phyloP scores from a whole-genome alignment of 2,797 vertebrate genomes.

The Scyliorhinus canicula region DNA sequence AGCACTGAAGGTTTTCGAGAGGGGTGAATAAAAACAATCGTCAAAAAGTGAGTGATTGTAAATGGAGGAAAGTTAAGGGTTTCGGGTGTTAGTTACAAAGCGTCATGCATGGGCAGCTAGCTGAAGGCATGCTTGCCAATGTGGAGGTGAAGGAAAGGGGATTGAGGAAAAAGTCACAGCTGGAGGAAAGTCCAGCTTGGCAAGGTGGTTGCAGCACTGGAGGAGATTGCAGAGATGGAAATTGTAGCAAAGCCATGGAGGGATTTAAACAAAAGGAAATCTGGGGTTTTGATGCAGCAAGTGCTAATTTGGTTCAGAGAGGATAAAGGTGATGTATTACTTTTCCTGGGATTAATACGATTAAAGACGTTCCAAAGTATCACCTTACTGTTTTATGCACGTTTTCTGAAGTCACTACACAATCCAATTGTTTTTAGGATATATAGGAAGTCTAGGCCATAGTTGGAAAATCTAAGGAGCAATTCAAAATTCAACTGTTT shows the following conservation, averaged over 20 bases:
- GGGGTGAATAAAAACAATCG: background rate
- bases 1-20: no score
- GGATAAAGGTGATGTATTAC: background rate
- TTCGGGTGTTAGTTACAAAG: background rate
- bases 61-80: background rate
- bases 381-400: background rate
- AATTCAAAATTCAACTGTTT: background rate
- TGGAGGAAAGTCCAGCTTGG: background rate
- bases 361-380: background rate
- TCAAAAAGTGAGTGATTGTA: background rate
- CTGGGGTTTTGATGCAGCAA: background rate
- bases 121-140: background rate
- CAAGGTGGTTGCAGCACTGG: background rate
- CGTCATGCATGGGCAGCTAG: background rate
- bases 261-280: background rate
- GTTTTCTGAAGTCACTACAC: background rate
- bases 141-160: no score
- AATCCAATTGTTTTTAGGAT: background rate
- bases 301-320: background rate
- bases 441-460: background rate
- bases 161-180: background rate
- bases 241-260: background rate
- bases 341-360: background rate
- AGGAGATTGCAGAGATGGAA: background rate
- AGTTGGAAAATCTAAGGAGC: background rate